Percentiles rank a stretch among this genome's conserved stretches.
These are phyloP conservation scores for Osmoderma eremita DNA, from an alignment of 2,888 invertebrate genomes.

Conservation along the genomic window DNA sequence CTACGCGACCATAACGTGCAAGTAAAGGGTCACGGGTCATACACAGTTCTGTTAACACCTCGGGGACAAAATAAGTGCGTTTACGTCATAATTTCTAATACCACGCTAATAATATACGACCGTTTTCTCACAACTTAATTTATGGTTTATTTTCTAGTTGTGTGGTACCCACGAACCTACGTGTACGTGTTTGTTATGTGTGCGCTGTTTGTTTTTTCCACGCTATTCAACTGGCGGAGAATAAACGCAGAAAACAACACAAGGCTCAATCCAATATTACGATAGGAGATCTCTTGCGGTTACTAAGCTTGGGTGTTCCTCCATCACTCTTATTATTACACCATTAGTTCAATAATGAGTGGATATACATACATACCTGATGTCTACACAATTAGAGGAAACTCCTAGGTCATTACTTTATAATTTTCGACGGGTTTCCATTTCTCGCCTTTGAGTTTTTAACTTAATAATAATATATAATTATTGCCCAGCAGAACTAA, in stretches of 20 bases:
- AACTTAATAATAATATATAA: no score
- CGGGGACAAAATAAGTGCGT: slow-evolving; percentile 49
- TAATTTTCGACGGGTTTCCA: no score
- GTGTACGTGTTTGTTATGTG: slow-evolving; percentile 2
- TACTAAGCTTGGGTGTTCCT: background rate
- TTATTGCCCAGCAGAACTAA: no score
- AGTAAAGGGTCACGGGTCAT: slow-evolving; percentile 49
- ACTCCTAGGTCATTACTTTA: no score
- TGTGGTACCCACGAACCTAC: background rate
- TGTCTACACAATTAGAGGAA: no score
- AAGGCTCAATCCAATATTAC: background rate
- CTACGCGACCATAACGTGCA: slow-evolving; percentile 52
- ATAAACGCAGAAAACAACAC: background rate
- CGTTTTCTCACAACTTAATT: slow-evolving; percentile 32
- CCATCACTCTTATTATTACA: background rate
- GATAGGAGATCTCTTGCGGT: slow-evolving; percentile 7
- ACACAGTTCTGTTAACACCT: slow-evolving; percentile 52
- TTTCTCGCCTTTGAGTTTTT: no score
- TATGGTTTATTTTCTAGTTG: slow-evolving; percentile 34
- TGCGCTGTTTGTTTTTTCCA: slow-evolving; percentile 30
- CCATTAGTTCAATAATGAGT: background rate
- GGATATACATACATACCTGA: no score
- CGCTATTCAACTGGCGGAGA: slow-evolving; percentile 10
- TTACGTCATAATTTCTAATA: slow-evolving; percentile 44
- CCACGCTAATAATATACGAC: slow-evolving; percentile 40